Conservation (phyloP, 2,888 invertebrate genomes). For the Caenorhabditis macrosperma region DNA sequence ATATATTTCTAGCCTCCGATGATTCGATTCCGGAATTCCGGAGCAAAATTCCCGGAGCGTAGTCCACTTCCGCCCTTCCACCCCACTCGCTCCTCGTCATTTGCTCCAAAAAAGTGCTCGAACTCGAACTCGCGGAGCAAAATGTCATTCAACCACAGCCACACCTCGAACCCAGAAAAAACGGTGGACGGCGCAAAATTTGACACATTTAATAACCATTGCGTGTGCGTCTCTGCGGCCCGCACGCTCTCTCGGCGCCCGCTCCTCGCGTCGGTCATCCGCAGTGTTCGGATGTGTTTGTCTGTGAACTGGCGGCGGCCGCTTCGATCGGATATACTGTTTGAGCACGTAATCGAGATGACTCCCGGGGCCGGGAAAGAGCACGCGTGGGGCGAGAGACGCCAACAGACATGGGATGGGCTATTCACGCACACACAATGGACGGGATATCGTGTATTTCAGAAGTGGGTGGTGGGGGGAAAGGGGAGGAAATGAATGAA, state of each 20-base stretch:
- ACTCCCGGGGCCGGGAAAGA: constrained; percentile 9
- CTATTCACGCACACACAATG: constrained; percentile 6
- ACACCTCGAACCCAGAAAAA: too few species aligned
- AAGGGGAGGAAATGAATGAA: background rate
- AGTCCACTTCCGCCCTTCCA: too few species aligned
- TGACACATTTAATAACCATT: background rate
- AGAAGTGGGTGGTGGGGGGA: constrained; percentile 26
- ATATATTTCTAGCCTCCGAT: too few species aligned
- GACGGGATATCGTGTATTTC: constrained; percentile 42
- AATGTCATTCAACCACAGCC: too few species aligned
- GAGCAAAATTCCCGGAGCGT: too few species aligned
- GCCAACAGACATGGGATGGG: background rate
- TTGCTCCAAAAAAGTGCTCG: too few species aligned
- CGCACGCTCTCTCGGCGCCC: background rate
- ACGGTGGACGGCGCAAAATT: background rate
- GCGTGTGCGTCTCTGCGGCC: background rate
- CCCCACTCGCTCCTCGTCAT: too few species aligned
- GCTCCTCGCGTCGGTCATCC: too few species aligned
- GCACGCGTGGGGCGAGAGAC: background rate
- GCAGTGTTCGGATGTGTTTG: constrained; percentile 22
- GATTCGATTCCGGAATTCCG: too few species aligned
- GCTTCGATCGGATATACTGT: constrained; percentile 16
- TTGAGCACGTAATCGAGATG: constrained; percentile 55
- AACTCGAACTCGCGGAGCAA: too few species aligned
- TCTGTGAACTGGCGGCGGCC: too few species aligned